Conservation (phyloP, 2,888 invertebrate species). For the Heliconius erato region DNA sequence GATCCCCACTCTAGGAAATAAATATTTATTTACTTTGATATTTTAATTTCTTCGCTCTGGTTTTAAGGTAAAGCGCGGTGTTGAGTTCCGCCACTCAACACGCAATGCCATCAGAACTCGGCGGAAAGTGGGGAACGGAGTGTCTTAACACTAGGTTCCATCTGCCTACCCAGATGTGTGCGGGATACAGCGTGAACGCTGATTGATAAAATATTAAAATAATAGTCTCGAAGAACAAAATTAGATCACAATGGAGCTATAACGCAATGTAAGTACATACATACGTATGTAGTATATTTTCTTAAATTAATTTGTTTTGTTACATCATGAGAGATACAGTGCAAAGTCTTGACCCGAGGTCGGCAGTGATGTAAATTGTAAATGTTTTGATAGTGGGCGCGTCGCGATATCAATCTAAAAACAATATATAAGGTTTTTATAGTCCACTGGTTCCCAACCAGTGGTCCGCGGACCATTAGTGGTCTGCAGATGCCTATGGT, state of each 20-base stretch:
- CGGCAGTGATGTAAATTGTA: slow-evolving; percentile 69
- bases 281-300: slow-evolving; percentile 5
- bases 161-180: too few species aligned
- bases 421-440: slow-evolving; percentile 36
- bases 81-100: too few species aligned
- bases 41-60: too few species aligned
- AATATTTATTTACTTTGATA: too few species aligned
- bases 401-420: slow-evolving; percentile 52
- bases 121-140: too few species aligned
- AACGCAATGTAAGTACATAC: background rate
- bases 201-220: background rate
- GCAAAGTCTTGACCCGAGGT: slow-evolving; percentile 71
- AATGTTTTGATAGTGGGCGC: slow-evolving; percentile 63
- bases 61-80: too few species aligned
- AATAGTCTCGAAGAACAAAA: background rate
- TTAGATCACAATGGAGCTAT: background rate
- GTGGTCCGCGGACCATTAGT: too few species aligned
- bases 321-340: slow-evolving; percentile 51
- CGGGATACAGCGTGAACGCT: too few species aligned
- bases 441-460: background rate
- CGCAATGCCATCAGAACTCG: too few species aligned
- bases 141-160: too few species aligned
- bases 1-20: too few species aligned
- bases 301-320: slow-evolving; percentile 40
- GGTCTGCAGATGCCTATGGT: too few species aligned